Conservation (phyloP, 2,113 vertebrate species). For the Redunca redunca region DNA sequence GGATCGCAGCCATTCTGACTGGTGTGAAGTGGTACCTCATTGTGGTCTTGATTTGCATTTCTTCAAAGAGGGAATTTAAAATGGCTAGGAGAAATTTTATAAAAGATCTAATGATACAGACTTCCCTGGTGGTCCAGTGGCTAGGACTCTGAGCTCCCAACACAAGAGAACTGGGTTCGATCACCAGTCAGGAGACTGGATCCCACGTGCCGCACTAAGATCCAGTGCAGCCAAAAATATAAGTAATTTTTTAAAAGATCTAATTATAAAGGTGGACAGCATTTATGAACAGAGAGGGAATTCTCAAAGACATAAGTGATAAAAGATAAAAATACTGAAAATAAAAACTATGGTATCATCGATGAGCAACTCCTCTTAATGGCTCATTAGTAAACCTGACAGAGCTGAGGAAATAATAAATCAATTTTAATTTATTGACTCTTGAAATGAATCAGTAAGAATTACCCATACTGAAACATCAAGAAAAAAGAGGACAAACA, state of each 20-base stretch:
- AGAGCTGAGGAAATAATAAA: neutral
- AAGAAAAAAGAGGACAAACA: neutral
- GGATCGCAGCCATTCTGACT: no score
- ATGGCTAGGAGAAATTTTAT: neutral
- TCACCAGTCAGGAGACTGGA: neutral
- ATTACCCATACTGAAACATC: neutral
- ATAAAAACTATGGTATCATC: neutral
- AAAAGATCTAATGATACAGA: neutral
- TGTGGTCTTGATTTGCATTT: no score
- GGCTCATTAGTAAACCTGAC: neutral
- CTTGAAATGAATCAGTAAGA: neutral
- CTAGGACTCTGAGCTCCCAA: neutral
- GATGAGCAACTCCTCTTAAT: neutral
- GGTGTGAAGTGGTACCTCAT: no score
- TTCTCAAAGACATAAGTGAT: neutral
- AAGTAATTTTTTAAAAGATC: neutral
- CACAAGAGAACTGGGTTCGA: neutral
- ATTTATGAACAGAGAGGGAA: neutral
- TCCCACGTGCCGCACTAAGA: neutral
- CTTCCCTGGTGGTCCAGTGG: neutral
- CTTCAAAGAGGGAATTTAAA: neutral
- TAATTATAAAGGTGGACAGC: neutral
- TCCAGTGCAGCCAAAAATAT: neutral
- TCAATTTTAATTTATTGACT: neutral
- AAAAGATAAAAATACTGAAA: neutral